Evolutionary conservation across 2,888 invertebrate genomes (phyloP), one percentile per base, ranked within the genome.

Genomic region (Poecilobothrus nobilitatus): DNA sequence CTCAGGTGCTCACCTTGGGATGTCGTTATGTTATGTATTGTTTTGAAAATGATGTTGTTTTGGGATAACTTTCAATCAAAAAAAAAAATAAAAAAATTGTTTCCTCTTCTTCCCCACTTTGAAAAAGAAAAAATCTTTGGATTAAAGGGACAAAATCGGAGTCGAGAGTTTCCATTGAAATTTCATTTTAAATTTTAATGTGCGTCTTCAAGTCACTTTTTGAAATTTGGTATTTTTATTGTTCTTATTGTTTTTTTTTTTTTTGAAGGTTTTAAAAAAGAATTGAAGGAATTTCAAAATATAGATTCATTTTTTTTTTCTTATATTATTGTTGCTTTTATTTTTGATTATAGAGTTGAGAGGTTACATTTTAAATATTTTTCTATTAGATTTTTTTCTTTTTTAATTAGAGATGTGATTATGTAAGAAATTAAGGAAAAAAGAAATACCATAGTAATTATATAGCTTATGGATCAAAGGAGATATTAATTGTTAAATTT

Each of bases 261-360:
- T n/a, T 12, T 53, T 53, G 15, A 53, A 53, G 53, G 53, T 12
- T 53, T 53, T 1, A 53, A 53, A 18, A 53, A 53, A 53, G 18
- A 53, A 53, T 12, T 37, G 37, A 53, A 53, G n/a, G 53, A 53
- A 53, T 53, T 53, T 18, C 15, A 53, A 15, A 53, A 53, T 53
- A 4, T 53, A 12, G 6, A 53, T 18, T 53, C 27, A 53, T 53
- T 53, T n/a, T 53, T 53, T 53, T 9, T 18, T 8, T 8, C 10
- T 37, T 37, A 12, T 53, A 12, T 41, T 41, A 2, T 18, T 53
- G 9, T 53, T 53, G 53, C 18, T 53, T 53, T n/a, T 53, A 6
- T 27, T n/a, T 53, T 53, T 53, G 53, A 53, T 53, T 53, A 53
- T 53, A 53, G 53, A 53, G 53, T 53, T 53, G 53, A 53, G n/a